Conservation (phyloP, 2,113 vertebrate species). For the Xyliphius kryptos region DNA sequence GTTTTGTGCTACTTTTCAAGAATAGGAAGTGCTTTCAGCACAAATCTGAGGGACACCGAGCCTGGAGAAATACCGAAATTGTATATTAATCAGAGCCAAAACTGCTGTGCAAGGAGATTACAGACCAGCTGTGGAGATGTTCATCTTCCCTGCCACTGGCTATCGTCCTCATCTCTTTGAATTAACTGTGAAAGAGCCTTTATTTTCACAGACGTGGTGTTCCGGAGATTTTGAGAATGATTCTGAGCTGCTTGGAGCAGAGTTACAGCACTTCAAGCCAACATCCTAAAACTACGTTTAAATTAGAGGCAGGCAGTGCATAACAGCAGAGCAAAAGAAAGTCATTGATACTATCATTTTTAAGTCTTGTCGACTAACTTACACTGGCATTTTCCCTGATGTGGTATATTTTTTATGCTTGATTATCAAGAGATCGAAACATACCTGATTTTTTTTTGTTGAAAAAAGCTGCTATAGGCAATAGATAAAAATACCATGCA, state of each 20-base stretch:
- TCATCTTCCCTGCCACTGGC: constrained; percentile 24
- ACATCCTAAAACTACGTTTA: constrained; percentile 68
- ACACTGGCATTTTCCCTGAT: constrained; percentile 83
- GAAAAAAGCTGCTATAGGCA: constrained; percentile 72
- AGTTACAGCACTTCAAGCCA: constrained; percentile 69
- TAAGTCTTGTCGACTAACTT: constrained; percentile 53
- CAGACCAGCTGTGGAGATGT: constrained; percentile 34
- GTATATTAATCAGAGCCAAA: constrained; percentile 34
- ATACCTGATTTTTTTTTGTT: constrained; percentile 72
- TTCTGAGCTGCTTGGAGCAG: constrained; percentile 65
- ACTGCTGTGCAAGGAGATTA: constrained; percentile 52
- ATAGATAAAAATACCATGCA: constrained; percentile 85
- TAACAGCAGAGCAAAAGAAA: constrained; percentile 73
- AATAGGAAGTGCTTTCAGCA: constrained; percentile 67
- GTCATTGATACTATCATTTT: constrained; percentile 52
- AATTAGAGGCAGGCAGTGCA: constrained; percentile 81
- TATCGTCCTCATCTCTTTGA: constrained; percentile 33
- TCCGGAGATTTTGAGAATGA: constrained; percentile 57
- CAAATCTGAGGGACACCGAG: constrained; percentile 42
- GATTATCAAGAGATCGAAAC: constrained; percentile 77
- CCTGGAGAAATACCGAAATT: constrained; percentile 39
- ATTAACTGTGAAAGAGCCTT: constrained; percentile 37
- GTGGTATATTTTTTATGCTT: constrained; percentile 64
- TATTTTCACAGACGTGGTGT: constrained; percentile 54
- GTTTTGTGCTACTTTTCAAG: constrained; percentile 79